Evolutionary conservation across 2,113 vertebrate species (phyloP).

Genomic region (Sphyrna mokarran): DNA sequence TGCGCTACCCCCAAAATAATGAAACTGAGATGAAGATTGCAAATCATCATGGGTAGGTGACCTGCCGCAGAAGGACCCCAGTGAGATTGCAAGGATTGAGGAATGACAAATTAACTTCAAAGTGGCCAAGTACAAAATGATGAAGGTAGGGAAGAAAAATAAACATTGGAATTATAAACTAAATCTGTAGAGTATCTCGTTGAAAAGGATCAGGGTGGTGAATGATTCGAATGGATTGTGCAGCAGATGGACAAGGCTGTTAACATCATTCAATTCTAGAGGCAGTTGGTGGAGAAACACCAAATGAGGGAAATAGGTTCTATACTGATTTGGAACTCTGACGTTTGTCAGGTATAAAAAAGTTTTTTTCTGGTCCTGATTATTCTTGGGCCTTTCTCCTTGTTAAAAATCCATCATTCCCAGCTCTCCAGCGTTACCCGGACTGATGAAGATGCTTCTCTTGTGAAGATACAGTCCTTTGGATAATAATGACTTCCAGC

Average conservation of each 20-base stretch:
- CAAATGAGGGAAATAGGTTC: background rate
- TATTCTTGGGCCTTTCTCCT: background rate
- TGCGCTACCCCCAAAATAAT: too few relatives aligned
- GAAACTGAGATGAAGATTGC: background rate
- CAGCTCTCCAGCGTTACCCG: background rate
- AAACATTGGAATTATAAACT: background rate
- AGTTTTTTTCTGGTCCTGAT: background rate
- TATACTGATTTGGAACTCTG: background rate
- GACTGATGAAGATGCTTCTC: background rate
- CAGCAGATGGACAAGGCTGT: background rate
- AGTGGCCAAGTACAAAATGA: background rate
- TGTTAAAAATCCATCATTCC: background rate
- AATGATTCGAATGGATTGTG: background rate
- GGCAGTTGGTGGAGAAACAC: background rate
- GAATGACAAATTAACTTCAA: background rate
- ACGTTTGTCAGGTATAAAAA: background rate
- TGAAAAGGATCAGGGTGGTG: background rate
- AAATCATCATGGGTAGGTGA: background rate
- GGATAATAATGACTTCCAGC: background rate
- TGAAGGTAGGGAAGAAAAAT: background rate
- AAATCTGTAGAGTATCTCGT: background rate
- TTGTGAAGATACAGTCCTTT: background rate
- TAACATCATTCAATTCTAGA: background rate
- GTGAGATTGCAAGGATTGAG: background rate
- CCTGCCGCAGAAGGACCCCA: background rate